Evolutionary conservation across 2,113 vertebrate genomes (phyloP), one percentile per base, ranked within the genome.

Genomic region (Fregetta grallaria): DNA sequence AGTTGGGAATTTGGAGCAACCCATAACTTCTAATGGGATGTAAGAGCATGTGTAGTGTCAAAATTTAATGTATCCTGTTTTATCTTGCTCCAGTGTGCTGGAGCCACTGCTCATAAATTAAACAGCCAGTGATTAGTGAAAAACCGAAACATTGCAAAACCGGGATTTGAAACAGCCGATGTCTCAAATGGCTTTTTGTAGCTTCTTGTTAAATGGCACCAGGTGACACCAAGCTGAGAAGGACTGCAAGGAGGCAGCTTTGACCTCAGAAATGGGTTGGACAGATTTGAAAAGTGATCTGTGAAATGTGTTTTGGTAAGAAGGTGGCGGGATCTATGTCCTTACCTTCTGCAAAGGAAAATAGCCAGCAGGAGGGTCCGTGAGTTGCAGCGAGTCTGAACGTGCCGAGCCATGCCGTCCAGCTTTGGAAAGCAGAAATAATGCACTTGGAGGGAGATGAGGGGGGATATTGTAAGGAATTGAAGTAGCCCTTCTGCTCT

Each of bases 321-420:
- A n/a, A 42, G 4, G 38, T 9, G 13, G 10, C 38, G 19, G 58
- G 38, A 21, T 42, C 62, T 52, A 4, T 0, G 0, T 36, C 50
- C 20, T 56, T n/a, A 13, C 26, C 68, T 89, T 53, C 22, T 42
- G 38, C 21, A 7, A n/a, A 62, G 36, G 42, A 2, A 52, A 79
- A 22, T 2, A 58, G 9, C 15, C 36, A 11, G 16, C 47, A 30
- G 47, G 38, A 63, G 36, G 6, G 12, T 2, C 61, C 38, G 32
- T 2, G 73, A 23, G n/a, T 3, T n/a, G 29, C 40, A 5, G 30
- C 1, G 42, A 15, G 49, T 10, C 56, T 17, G 56, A 52, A 18
- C 1, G 4, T 32, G 50, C 30, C 3, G 1, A 21, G 19, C 9
- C 3, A 1, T 11, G n/a, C 13, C 0, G 2, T 14, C 17, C 11